Base-by-base conservation (phyloP, 2,888 invertebrate species). In the Cyrtodaria siliqua region DNA sequence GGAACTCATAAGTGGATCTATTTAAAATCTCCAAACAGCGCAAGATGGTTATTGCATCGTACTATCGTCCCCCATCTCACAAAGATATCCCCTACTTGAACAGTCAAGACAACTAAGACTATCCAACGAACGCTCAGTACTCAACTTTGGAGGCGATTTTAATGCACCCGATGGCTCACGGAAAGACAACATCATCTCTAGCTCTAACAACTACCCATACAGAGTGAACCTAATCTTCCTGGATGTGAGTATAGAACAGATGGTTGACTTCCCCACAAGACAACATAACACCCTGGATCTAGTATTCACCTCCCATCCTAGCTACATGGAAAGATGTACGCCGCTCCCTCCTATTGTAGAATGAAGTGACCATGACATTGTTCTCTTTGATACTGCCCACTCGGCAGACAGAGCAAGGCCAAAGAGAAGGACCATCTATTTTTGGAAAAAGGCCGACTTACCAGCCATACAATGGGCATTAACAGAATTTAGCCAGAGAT, bases 281-380 rank as follows among this genome's bases (percentile, higher is more conserved):
- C 55, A 60, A 27, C 44, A 70, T 12, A 79, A 74, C 12, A 78
- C 61, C 23, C 53, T 69, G 18, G 64, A 63, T 47, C 62, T 79
- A 16, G 23, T 79, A 18, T 24, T 74, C 0, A 71, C 71, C 18
- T 52, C 74, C 24, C 71, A 75, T 27, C 71, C 67, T 9, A 42
- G 55, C 40, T 79, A 62, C 33, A 70, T 20, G 18, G 33, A 42
- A 8, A 50, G 68, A 9, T 71, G 73, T 27, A 75, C 64, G 29
- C 57, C 72, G 0, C 14, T 71, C n/a, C 74, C 75, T 16, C 69
- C 71, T 12, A 63, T 75, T 8, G 27, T 40, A 1, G 52, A n/a
- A 9, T 69, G 69, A 23, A 68, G 67, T 47, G 75, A 72, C 53
- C 64, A 72, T 40, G 75, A 79, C 33, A 71, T 75, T 12, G 68